Evolutionary conservation across 2,888 invertebrate genomes (phyloP).

Genomic region (Hirtodrosophila alboralis): DNA sequence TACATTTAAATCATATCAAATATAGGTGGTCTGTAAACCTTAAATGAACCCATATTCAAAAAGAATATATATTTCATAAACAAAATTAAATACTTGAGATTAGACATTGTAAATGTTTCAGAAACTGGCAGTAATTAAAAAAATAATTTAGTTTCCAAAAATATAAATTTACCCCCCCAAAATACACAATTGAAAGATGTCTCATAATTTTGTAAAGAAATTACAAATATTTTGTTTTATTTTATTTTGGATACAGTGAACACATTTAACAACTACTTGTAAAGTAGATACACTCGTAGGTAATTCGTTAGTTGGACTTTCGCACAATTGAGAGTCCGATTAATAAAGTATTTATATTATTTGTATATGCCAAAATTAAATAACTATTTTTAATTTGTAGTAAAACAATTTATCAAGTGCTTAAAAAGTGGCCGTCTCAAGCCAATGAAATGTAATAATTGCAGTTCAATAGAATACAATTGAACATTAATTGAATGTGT

Average conservation of each 20-base stretch:
- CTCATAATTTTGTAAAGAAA: slow-evolving; percentile 49
- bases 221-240: slow-evolving; percentile 56
- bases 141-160: too few relatives aligned
- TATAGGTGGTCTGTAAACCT: too few relatives aligned
- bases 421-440: not conserved
- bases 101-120: too few relatives aligned
- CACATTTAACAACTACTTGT: slow-evolving; percentile 63
- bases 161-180: too few relatives aligned
- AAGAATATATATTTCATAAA: too few relatives aligned
- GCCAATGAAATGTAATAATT: slow-evolving; percentile 22
- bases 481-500: slow-evolving; percentile 33
- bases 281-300: slow-evolving; percentile 54
- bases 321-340: slow-evolving; percentile 28
- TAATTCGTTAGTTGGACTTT: slow-evolving; percentile 40
- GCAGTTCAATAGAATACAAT: slow-evolving; percentile 14
- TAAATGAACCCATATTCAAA: too few relatives aligned
- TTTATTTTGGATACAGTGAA: slow-evolving; percentile 46
- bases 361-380: slow-evolving; percentile 19
- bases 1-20: too few relatives aligned
- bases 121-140: too few relatives aligned
- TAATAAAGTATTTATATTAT: slow-evolving; percentile 16
- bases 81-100: too few relatives aligned
- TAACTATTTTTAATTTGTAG: slow-evolving; percentile 4
- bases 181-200: too few relatives aligned
- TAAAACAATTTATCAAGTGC: slow-evolving; percentile 17